A percentile compares a stretch with the other conserved stretches of the same genome.
These are phyloP conservation scores for Gadopsis marmoratus DNA, from an alignment of 2,797 vertebrate species.

Conservation along the genomic window DNA sequence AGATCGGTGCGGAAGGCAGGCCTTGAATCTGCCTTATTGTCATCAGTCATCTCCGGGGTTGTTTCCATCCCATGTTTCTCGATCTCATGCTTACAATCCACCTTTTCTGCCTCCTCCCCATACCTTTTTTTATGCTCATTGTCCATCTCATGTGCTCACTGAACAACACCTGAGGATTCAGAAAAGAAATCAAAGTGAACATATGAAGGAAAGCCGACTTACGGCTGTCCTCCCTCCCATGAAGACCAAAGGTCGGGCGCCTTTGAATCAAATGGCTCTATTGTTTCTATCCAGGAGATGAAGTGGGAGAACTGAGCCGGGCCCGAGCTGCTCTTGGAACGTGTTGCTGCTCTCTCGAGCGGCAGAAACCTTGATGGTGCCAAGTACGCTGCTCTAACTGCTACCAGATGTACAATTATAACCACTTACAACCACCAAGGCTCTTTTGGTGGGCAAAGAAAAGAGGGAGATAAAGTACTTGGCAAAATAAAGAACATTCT, in stretches of 20 bases:
- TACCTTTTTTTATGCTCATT: slow-evolving; percentile 19
- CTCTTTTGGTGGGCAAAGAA: slow-evolving; percentile 56
- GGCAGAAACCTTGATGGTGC: slow-evolving; percentile 57
- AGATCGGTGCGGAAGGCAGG: neutral
- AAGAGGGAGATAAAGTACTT: slow-evolving; percentile 57
- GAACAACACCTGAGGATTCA: slow-evolving; percentile 15
- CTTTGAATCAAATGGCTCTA: slow-evolving; percentile 50
- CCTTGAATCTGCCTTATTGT: slow-evolving; percentile 11
- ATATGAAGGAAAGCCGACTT: slow-evolving; percentile 15
- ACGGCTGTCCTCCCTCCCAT: slow-evolving; percentile 1
- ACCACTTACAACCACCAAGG: slow-evolving; percentile 59
- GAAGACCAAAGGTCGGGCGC: slow-evolving; percentile 35
- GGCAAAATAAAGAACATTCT: slow-evolving; percentile 64
- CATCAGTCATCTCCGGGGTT: slow-evolving; percentile 40
- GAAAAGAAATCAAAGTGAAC: slow-evolving; percentile 26
- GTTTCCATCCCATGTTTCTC: slow-evolving; percentile 17
- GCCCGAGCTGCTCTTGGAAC: slow-evolving; percentile 47
- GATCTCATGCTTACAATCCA: slow-evolving; percentile 14
- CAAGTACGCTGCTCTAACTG: slow-evolving; percentile 73
- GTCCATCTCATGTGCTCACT: slow-evolving; percentile 17
- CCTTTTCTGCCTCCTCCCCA: slow-evolving; percentile 9
- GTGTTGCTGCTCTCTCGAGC: slow-evolving; percentile 38
- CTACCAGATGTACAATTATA: slow-evolving; percentile 81
- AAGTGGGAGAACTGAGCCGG: slow-evolving; percentile 42
- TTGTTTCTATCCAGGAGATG: slow-evolving; percentile 47